Percentiles rank a stretch among this genome's conserved stretches.
Conservation (phyloP, 2,888 invertebrate species). For the Crematogaster levior region DNA sequence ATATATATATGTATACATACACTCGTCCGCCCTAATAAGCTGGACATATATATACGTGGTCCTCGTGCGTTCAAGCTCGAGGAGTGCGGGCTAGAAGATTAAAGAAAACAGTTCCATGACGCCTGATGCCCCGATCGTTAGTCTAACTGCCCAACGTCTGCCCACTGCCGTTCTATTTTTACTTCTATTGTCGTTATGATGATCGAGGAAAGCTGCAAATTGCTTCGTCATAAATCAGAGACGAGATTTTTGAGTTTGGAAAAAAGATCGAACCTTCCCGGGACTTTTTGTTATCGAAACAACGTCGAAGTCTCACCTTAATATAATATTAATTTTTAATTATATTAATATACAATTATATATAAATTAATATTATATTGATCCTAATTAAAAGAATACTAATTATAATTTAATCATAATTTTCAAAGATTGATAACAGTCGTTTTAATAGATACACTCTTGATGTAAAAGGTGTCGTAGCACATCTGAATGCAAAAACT, state of each 20-base stretch:
- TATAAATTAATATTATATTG: neutral
- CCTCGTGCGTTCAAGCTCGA: slow-evolving; percentile 47
- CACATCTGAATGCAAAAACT: neutral
- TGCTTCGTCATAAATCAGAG: slow-evolving; percentile 29
- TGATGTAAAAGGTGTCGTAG: neutral
- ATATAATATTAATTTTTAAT: neutral
- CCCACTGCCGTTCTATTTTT: slow-evolving; percentile 65
- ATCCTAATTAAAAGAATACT: neutral
- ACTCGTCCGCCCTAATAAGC: slow-evolving; percentile 53
- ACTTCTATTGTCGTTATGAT: slow-evolving; percentile 50
- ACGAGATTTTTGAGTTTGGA: neutral
- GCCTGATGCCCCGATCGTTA: slow-evolving; percentile 68
- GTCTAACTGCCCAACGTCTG: slow-evolving; percentile 55
- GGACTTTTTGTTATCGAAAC: neutral
- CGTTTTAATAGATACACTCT: neutral
- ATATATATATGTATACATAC: neutral
- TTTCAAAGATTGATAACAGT: neutral
- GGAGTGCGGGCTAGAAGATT: slow-evolving; percentile 67
- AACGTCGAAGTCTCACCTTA: neutral
- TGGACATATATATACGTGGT: slow-evolving; percentile 31
- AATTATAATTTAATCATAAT: neutral
- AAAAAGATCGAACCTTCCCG: neutral
- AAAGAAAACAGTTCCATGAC: slow-evolving; percentile 74
- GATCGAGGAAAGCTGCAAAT: slow-evolving; percentile 63
- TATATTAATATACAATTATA: neutral